Conservation (phyloP, 2,888 invertebrate species). For the Elysia crispata region DNA sequence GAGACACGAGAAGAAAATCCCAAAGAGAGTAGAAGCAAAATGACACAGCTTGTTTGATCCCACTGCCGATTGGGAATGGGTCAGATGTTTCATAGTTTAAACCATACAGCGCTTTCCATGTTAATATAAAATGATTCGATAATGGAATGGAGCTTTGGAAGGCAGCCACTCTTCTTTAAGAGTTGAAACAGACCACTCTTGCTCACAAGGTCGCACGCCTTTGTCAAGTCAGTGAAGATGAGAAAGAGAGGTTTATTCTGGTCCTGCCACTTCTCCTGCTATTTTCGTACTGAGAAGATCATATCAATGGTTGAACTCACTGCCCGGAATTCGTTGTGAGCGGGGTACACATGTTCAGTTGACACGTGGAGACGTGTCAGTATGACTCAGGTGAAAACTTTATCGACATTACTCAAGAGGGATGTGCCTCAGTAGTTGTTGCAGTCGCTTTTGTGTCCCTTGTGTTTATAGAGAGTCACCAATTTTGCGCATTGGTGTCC, state of each 20-base stretch:
- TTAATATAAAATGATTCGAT: background rate
- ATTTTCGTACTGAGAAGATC: too few species aligned
- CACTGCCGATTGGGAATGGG: background rate
- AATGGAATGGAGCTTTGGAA: background rate
- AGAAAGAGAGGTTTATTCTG: background rate
- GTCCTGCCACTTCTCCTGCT: too few species aligned
- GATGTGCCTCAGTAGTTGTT: background rate
- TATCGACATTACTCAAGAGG: background rate
- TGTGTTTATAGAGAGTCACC: too few species aligned
- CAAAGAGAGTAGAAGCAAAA: conserved; percentile 6
- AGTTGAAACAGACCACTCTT: background rate
- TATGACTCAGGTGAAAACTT: background rate
- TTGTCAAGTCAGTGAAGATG: background rate
- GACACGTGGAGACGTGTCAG: background rate
- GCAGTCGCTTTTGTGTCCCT: background rate
- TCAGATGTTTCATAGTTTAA: too few species aligned
- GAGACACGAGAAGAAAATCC: background rate
- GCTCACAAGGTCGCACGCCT: conserved; percentile 10
- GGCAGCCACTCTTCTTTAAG: background rate
- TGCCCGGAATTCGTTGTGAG: too few species aligned
- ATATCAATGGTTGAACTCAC: too few species aligned
- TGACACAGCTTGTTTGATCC: conserved; percentile 2
- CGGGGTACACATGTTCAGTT: too few species aligned
- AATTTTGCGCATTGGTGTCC: too few species aligned
- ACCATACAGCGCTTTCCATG: too few species aligned